Conservation (phyloP, 2,113 vertebrate species). For the Indri indri region DNA sequence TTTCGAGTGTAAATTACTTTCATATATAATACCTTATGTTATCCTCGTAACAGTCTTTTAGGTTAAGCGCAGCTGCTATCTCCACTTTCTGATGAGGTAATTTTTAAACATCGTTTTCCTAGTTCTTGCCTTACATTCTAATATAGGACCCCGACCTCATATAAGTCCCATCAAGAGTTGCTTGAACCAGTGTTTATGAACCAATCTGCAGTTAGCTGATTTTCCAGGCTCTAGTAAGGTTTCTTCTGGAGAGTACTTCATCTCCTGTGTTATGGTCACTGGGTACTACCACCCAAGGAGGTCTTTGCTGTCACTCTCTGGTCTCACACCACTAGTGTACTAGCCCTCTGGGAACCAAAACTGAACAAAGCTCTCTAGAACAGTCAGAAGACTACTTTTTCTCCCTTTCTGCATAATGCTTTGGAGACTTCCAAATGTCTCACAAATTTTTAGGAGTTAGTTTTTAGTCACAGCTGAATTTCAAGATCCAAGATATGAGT, state of each 20-base stretch:
- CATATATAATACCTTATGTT: background rate
- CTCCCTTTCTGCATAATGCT: background rate
- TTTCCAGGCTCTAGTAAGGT: background rate
- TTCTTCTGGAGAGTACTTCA: background rate
- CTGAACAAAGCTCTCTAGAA: background rate
- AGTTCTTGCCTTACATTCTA: background rate
- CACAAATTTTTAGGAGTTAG: background rate
- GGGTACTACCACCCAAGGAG: no score
- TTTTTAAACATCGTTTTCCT: background rate
- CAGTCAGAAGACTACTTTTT: background rate
- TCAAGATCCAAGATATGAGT: background rate
- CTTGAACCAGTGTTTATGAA: background rate
- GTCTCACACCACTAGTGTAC: background rate
- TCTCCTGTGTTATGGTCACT: fast-evolving
- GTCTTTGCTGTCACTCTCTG: background rate
- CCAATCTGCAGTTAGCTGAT: background rate
- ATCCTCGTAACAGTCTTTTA: background rate
- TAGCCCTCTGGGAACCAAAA: background rate
- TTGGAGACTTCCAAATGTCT: background rate
- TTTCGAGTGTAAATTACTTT: background rate
- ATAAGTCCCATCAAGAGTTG: background rate
- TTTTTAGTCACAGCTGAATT: background rate
- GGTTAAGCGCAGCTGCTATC: background rate
- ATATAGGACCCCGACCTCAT: background rate
- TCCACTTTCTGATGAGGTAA: background rate